Percentiles rank a stretch among this genome's conserved stretches.
Conservation (phyloP, 2,797 vertebrate genomes). For the Loriculus beryllinus region DNA sequence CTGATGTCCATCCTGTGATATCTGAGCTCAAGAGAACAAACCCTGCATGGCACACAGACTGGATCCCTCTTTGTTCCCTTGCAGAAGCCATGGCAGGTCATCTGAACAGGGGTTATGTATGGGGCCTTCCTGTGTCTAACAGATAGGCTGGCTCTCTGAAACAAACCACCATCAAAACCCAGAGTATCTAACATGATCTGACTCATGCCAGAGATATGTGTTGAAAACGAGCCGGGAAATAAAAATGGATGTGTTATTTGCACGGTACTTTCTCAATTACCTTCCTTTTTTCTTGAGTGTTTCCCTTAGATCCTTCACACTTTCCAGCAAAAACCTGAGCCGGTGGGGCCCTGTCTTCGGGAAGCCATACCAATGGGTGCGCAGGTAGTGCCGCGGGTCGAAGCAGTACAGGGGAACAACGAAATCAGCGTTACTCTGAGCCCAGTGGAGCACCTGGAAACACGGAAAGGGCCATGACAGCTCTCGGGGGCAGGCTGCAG, state of each 20-base stretch:
- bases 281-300: slow-evolving; percentile 78
- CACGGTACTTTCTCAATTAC: slow-evolving; percentile 25
- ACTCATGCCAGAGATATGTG: neutral
- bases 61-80: neutral
- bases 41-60: rapidly evolving
- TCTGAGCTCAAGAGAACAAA: neutral
- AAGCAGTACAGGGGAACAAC: slow-evolving; percentile 86
- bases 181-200: rapidly evolving
- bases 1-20: neutral
- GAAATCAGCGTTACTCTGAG: slow-evolving; percentile 76
- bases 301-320: slow-evolving; percentile 78
- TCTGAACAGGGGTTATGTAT: rapidly evolving
- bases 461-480: neutral
- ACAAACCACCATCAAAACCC: neutral
- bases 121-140: rapidly evolving
- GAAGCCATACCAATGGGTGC: slow-evolving; percentile 77
- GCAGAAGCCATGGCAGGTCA: neutral
- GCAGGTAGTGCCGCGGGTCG: slow-evolving; percentile 80
- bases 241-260: rapidly evolving
- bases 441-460: slow-evolving; percentile 81
- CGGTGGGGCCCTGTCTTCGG: slow-evolving; percentile 81
- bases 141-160: neutral
- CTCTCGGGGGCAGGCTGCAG: neutral
- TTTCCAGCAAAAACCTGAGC: slow-evolving; percentile 81
- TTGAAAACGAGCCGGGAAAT: rapidly evolving